Evolutionary conservation across 2,888 invertebrate species (phyloP).

Genomic region (Ctena decussata): DNA sequence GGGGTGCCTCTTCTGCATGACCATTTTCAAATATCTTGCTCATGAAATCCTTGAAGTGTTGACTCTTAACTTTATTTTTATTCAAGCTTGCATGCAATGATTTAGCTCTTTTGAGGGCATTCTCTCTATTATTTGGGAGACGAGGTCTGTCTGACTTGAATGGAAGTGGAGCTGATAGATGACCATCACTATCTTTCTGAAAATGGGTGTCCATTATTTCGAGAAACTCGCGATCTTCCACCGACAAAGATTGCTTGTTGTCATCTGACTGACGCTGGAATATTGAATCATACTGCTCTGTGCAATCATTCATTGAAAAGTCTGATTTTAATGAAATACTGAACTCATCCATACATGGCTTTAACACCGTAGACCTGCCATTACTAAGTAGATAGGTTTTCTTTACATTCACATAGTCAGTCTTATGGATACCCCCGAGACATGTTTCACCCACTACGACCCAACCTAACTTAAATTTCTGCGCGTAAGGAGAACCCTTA

Average conservation of each 20-base stretch:
- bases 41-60: not conserved
- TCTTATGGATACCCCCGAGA: not conserved
- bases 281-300: not conserved
- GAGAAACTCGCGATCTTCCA: not conserved
- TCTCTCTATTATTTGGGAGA: not conserved
- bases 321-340: not conserved
- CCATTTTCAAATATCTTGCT: not conserved
- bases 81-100: slow-evolving; percentile 17
- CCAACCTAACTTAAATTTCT: not conserved
- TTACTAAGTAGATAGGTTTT: not conserved
- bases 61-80: not conserved
- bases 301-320: not conserved
- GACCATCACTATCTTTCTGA: not conserved
- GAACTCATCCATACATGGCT: not conserved
- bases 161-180: not conserved
- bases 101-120: not conserved
- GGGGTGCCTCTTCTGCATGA: not conserved
- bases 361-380: not conserved
- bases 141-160: not conserved
- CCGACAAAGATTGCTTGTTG: not conserved
- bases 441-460: not conserved
- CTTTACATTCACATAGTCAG: not conserved
- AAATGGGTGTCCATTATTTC: not conserved
- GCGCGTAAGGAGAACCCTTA: not conserved
- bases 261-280: not conserved